phyloP scores from a whole-genome alignment of 53 echinoderm and acorn worm genomes.

The Crossaster papposus region DNA sequence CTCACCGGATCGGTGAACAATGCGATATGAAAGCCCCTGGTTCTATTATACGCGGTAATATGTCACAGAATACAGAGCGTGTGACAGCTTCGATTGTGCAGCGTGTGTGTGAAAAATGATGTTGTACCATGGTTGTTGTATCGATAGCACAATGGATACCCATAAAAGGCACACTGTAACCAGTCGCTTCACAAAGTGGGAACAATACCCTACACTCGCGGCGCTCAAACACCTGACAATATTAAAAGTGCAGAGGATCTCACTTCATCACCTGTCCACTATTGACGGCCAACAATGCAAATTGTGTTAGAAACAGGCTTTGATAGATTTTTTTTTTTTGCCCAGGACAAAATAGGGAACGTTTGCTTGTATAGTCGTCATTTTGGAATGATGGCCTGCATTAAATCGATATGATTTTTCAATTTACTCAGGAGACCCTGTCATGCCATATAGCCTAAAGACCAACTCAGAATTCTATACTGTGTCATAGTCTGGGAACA shows the following conservation, averaged over 20 bases:
- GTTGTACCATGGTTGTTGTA: constrained; percentile 18
- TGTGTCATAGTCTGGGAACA: too few relatives aligned
- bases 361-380: not conserved
- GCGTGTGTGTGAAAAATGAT: constrained; percentile 38
- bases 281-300: constrained; percentile 19
- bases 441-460: too few relatives aligned
- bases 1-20: not conserved
- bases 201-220: constrained; percentile 6
- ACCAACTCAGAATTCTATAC: not conserved
- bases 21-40: constrained; percentile 6
- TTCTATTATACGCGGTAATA: constrained; percentile 17
- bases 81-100: constrained; percentile 34
- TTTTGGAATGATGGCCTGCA: not conserved
- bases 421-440: too few relatives aligned
- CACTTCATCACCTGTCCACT: constrained; percentile 3
- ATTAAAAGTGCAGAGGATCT: constrained; percentile 43
- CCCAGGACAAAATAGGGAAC: not conserved
- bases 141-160: constrained; percentile 35
- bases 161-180: not conserved
- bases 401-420: not conserved
- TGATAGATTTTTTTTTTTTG: not conserved
- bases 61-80: constrained; percentile 28
- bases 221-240: constrained; percentile 40
- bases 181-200: not conserved
- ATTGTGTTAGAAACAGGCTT: constrained; percentile 7